Base-by-base conservation (phyloP, 2,888 invertebrate species). In the Matsumyia berberina region DNA sequence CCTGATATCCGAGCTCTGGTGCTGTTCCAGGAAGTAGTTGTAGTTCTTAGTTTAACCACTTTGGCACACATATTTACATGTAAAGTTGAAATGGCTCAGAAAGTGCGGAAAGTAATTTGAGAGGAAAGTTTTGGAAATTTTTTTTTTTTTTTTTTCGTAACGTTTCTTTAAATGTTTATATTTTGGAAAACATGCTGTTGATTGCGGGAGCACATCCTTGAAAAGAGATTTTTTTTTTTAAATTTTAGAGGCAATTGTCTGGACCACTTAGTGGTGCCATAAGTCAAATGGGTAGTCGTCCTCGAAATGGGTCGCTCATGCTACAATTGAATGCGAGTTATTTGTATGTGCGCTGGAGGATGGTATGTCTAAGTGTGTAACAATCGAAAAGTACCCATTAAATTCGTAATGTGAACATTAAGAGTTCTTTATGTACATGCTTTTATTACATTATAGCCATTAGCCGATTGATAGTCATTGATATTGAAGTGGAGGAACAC, bases 391-490 rank as follows among this genome's bases (percentile, higher is more conserved):
- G 66, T 66, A 57, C 31, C 74, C 74, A 76, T 76, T 53, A 77
- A 77, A 33, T 60, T 51, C 9, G 51, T 77, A 60, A 77, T 77
- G 69, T 39, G 67, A 53, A 77, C 60, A 60, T 69, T 69, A 69
- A 33, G 35, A 17, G 29, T 53, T 15, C 17, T 53, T 58, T 60
- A 69, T 67, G 67, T 33, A 67, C 35, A 42, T 39, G 42, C 8
- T 67, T 35, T 77, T 69, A 69, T 77, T 53, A 44, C 44, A 53
- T 69, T 67, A 42, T 42, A 19, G 44, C 66, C 77, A 77, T 77
- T 77, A 77, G 67, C 4, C 67, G 67, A 77, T 77, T 77, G 44
- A 77, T 53, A 77, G 77, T 69, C 58, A 60, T 60, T 69, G 77
- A 77, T 76, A 67, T 39, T 11, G 29, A 57, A 29, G n/a, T 31